Evolutionary conservation across 2,888 invertebrate species (phyloP).

Genomic region (Peribatodes rhomboidaria): DNA sequence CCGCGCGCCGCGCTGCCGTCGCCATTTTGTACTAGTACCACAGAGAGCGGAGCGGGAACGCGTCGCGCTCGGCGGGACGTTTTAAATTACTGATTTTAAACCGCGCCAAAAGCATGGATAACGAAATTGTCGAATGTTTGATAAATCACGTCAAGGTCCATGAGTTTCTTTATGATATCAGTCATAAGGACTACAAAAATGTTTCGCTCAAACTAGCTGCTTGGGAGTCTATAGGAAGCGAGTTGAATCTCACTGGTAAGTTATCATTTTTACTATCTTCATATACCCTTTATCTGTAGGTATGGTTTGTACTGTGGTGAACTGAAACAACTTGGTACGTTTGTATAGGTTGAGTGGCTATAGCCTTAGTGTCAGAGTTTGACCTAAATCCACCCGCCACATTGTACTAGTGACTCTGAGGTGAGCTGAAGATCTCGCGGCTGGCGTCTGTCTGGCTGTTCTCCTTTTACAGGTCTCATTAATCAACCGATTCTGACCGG

Average conservation of each 20-base stretch:
- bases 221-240: conserved; percentile 34
- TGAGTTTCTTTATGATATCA: conserved; percentile 35
- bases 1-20: no score
- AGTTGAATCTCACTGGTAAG: conserved; percentile 3
- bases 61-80: conserved; percentile 32
- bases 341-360: no score
- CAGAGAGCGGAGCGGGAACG: conserved; percentile 22
- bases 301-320: no score
- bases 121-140: conserved; percentile 30
- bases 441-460: background rate
- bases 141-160: conserved; percentile 34
- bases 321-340: no score
- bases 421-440: background rate
- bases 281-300: background rate
- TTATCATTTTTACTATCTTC: background rate
- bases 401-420: no score
- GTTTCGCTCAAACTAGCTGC: conserved; percentile 29
- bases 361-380: no score
- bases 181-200: conserved; percentile 38
- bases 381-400: no score
- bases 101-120: background rate
- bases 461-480: no score
- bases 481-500: no score
- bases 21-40: conserved; percentile 20
- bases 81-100: background rate